A percentile compares a stretch with the other conserved stretches of the same genome.
These are phyloP conservation scores for Manis pentadactyla DNA, from an alignment of 2,797 vertebrate genomes.

Conservation along the genomic window DNA sequence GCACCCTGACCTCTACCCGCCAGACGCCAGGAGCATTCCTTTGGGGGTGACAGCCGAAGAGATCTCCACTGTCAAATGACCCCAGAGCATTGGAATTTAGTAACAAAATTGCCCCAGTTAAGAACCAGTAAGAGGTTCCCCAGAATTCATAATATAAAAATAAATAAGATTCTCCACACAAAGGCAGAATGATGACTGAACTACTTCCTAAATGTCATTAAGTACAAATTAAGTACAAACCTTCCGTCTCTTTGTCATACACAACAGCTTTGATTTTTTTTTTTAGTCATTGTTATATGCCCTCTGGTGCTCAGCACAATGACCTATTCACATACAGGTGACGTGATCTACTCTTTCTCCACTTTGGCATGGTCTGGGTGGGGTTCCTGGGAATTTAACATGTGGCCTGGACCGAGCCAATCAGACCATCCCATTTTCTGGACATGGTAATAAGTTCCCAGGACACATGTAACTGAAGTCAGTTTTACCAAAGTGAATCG, in stretches of 20 bases:
- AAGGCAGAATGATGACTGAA: neutral
- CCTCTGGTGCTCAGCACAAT: neutral
- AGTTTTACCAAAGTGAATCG: neutral
- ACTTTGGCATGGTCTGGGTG: neutral
- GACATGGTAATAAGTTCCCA: neutral
- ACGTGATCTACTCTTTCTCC: neutral
- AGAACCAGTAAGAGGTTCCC: neutral
- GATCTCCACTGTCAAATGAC: neutral
- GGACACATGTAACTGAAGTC: neutral
- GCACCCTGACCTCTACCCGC: neutral
- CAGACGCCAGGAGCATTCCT: neutral
- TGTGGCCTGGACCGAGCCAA: neutral
- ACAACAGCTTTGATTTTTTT: neutral
- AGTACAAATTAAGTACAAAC: neutral
- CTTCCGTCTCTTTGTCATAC: neutral
- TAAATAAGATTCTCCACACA: neutral
- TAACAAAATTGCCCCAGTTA: neutral
- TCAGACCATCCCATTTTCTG: neutral
- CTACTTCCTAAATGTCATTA: neutral
- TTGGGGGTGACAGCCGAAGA: neutral
- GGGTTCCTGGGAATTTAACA: neutral
- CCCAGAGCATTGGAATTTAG: neutral
- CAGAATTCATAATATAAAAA: neutral
- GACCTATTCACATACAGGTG: neutral
- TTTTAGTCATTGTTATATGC: neutral